A percentile compares a stretch with the other conserved stretches of the same genome.
phyloP scores from a whole-genome alignment of 2,888 invertebrate genomes.

The Marasmarcha lunaedactyla region DNA sequence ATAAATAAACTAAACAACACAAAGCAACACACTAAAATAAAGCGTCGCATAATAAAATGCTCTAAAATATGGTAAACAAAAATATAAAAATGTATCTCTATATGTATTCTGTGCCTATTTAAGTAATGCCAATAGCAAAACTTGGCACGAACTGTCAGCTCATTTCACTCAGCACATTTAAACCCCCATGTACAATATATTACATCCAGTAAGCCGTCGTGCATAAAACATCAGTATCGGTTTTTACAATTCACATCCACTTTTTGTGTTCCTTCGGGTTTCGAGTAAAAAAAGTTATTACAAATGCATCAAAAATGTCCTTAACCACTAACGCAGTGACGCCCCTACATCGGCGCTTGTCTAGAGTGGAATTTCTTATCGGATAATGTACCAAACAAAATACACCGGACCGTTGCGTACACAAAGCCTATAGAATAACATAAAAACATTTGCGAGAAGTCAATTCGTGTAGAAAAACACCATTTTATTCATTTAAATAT shows the following conservation, averaged over 20 bases:
- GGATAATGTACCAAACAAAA: constrained; percentile 56
- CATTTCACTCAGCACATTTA: constrained; percentile 67
- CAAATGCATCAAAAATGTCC: constrained; percentile 71
- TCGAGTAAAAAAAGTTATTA: constrained; percentile 70
- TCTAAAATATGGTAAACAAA: constrained; percentile 61
- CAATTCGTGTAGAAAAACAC: constrained; percentile 58
- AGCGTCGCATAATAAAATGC: constrained; percentile 57
- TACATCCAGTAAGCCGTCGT: constrained; percentile 64
- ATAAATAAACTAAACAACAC: constrained; percentile 63
- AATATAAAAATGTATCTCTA: constrained; percentile 31
- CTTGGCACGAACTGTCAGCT: constrained; percentile 62
- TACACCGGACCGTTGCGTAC: constrained; percentile 59
- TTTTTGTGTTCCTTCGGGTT: constrained; percentile 53
- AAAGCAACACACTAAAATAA: constrained; percentile 65
- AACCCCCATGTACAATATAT: constrained; percentile 70
- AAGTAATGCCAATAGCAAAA: constrained; percentile 64
- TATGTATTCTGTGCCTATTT: constrained; percentile 42
- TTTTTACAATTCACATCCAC: constrained; percentile 59
- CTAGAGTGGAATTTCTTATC: constrained; percentile 54
- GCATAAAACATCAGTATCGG: constrained; percentile 59
- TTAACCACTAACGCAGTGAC: constrained; percentile 68
- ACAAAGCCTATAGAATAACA: constrained; percentile 56
- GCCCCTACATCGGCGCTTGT: constrained; percentile 49
- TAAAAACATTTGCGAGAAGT: constrained; percentile 53
- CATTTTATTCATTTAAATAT: constrained; percentile 43